Conservation (phyloP, 2,888 invertebrate genomes). For the Luffia ferchaultella region DNA sequence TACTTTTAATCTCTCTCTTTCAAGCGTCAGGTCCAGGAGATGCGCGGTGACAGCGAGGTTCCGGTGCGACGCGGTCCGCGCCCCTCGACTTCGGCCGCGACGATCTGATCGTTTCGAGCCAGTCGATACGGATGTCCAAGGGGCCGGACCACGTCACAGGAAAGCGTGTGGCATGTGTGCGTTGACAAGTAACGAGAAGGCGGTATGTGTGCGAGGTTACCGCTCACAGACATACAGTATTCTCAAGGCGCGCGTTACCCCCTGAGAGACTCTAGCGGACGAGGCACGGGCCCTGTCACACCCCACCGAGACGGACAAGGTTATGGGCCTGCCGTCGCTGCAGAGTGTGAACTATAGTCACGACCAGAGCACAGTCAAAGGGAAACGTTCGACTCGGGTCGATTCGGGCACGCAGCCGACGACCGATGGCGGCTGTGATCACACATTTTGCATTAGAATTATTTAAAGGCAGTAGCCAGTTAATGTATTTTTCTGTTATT, state of each 20-base stretch:
- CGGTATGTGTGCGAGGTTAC: constrained; percentile 40
- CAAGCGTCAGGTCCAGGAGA: too few relatives aligned
- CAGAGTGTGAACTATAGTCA: constrained; percentile 16
- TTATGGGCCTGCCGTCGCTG: background rate
- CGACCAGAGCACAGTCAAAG: constrained; percentile 36
- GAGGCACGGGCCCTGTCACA: constrained; percentile 11
- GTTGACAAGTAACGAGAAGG: constrained; percentile 55
- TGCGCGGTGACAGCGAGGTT: too few relatives aligned
- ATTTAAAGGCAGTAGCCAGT: too few relatives aligned
- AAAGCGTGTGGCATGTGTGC: constrained; percentile 40
- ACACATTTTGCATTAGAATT: background rate
- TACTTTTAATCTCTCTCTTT: background rate
- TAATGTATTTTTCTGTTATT: too few relatives aligned
- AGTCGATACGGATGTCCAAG: constrained; percentile 27
- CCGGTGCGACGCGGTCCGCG: too few relatives aligned
- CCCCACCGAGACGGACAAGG: background rate
- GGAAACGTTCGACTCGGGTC: constrained; percentile 34
- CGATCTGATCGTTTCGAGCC: background rate
- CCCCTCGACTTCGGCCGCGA: too few relatives aligned
- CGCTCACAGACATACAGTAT: constrained; percentile 44
- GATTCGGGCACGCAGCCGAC: background rate
- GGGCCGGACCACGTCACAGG: constrained; percentile 34
- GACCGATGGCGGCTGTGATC: background rate
- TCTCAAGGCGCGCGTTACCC: constrained; percentile 43
- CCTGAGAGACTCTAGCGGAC: constrained; percentile 38